Conservation (phyloP, 1,140 invertebrate species). For the Neodiprion fabricii region DNA sequence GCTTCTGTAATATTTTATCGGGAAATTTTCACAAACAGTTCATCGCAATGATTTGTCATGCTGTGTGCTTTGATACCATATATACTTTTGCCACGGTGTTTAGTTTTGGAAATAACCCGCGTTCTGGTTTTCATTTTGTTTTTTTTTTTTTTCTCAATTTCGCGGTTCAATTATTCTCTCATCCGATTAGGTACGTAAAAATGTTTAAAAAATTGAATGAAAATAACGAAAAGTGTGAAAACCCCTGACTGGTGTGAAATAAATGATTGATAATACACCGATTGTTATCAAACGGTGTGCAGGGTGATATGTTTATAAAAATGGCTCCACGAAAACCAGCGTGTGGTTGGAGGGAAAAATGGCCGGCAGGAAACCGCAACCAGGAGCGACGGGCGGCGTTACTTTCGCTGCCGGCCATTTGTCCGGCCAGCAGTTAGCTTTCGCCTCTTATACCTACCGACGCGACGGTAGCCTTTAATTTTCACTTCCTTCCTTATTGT, state of each 20-base stretch:
- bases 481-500: constrained; percentile 5
- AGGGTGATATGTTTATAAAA: constrained; percentile 38
- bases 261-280: constrained; percentile 10
- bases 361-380: constrained; percentile 15
- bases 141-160: too few relatives aligned
- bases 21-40: too few relatives aligned
- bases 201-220: neutral
- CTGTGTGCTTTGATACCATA: too few relatives aligned
- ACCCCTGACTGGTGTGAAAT: neutral
- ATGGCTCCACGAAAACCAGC: constrained; percentile 40
- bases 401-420: constrained; percentile 29
- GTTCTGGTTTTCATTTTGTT: too few relatives aligned
- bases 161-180: too few relatives aligned
- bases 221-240: neutral
- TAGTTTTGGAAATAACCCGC: too few relatives aligned
- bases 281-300: constrained; percentile 41
- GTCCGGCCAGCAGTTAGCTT: neutral
- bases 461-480: neutral
- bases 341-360: constrained; percentile 40
- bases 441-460: neutral
- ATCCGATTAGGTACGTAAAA: neutral
- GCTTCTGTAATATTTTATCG: too few relatives aligned
- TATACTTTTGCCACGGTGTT: too few relatives aligned
- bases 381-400: neutral
- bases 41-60: too few relatives aligned